Percentiles rank a stretch among this genome's conserved stretches.
Conservation (phyloP, 2,113 vertebrate genomes). For the Bettongia penicillata region DNA sequence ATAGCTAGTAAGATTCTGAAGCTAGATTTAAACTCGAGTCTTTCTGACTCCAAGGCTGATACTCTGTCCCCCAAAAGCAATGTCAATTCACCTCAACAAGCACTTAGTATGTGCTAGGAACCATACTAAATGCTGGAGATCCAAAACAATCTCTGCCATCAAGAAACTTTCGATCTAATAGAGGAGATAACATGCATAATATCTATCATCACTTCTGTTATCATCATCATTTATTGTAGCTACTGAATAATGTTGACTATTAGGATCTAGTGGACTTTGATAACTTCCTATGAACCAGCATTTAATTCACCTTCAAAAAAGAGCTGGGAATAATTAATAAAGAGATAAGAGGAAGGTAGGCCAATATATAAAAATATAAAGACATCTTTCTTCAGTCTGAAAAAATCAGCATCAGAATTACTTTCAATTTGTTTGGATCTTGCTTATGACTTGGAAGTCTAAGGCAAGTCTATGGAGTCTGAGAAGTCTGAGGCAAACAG, state of each 20-base stretch:
- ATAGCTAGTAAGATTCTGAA: not conserved
- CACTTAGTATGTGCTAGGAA: not conserved
- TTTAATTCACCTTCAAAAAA: not conserved
- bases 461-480: not conserved
- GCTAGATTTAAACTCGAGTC: not conserved
- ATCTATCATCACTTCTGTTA: not conserved
- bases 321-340: not conserved
- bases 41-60: not conserved
- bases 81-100: not conserved
- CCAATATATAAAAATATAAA: not conserved
- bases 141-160: not conserved
- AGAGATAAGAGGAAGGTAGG: not conserved
- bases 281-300: not conserved
- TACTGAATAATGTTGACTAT: not conserved
- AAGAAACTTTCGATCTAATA: not conserved
- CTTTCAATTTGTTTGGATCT: not conserved
- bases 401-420: not conserved
- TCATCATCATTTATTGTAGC: not conserved
- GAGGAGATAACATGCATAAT: not conserved
- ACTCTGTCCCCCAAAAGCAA: not conserved
- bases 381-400: not conserved
- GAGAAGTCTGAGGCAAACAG: not conserved
- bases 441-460: not conserved
- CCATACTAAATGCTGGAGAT: not conserved
- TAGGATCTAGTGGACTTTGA: not conserved